Base-by-base conservation (phyloP, 2,888 invertebrate genomes). In the Ochropacha duplaris region DNA sequence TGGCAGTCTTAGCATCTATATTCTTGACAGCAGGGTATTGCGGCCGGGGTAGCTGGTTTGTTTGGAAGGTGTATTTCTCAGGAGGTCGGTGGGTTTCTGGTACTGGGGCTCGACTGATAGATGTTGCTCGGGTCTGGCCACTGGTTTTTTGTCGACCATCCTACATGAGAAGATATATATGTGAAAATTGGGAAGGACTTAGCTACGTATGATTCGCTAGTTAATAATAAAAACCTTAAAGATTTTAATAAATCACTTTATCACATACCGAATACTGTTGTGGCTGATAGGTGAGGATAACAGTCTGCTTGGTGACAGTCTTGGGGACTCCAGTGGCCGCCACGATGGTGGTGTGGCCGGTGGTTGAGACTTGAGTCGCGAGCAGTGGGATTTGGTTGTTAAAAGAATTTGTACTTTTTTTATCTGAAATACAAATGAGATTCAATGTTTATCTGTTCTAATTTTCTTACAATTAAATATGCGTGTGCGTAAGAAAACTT, bases 41-140 rank as follows among this genome's bases (percentile, higher is more conserved):
- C 0, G 96, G 96, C 60, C 94, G 90, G 0, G 97, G 97, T 67
- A 97, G 88, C 76, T 96, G 96, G 58, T 95, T 95, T 31, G 96
- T 95, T 83, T 95, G 96, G 90, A 92, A 82, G 71, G 92, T 83
- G 82, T 93, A 84, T 77, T 93, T 81, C 68, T 93, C 80, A 57
- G 93, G 77, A 59, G 89, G 74, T 69, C 86, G 65, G 77, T 94
- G 78, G 72, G 84, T 62, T 72, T 88, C 58, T 65, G 87, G 72
- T 67, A 89, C 31, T 31, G 39, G 81, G 11, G 59, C 59, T 6
- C 90, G 81, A 1, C 85, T 69, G 3, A 64, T 76, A 0, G 85
- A 71, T 1, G 77, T 57, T 19, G 71, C 74, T 54, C 84, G 68
- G 60, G 61, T 54, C 0, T 58, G 61, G 22, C 71, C 66, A 3